Evolutionary conservation across 2,888 invertebrate genomes (phyloP).

Genomic region (Coleophora flavipennella): DNA sequence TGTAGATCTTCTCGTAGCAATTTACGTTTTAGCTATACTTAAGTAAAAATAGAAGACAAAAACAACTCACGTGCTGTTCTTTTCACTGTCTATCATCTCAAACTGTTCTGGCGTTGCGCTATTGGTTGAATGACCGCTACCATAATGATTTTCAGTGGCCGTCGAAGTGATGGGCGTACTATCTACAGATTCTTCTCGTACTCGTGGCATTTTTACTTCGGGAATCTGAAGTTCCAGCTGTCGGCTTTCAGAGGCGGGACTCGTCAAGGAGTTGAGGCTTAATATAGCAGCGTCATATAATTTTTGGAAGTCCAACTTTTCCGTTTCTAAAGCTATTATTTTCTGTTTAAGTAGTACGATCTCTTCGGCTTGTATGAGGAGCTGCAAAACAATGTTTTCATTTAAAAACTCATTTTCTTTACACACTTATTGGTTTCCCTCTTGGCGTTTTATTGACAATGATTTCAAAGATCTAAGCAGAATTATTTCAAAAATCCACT

Average conservation of each 20-base stretch:
- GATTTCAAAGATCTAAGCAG: too few relatives aligned
- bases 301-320: slow-evolving; percentile 72
- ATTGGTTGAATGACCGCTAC: slow-evolving; percentile 63
- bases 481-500: too few relatives aligned
- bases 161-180: slow-evolving; percentile 50
- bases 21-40: too few relatives aligned
- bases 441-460: too few relatives aligned
- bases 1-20: too few relatives aligned
- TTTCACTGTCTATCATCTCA: slow-evolving; percentile 74
- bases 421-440: too few relatives aligned
- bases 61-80: slow-evolving; percentile 49
- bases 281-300: slow-evolving; percentile 65
- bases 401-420: too few relatives aligned
- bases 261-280: slow-evolving; percentile 60
- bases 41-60: background rate
- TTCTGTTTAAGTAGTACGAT: slow-evolving; percentile 71
- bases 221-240: slow-evolving; percentile 45
- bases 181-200: slow-evolving; percentile 27
- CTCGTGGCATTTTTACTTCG: slow-evolving; percentile 34
- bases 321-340: slow-evolving; percentile 66
- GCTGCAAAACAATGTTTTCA: slow-evolving; percentile 27
- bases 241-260: slow-evolving; percentile 51
- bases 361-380: slow-evolving; percentile 67
- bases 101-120: slow-evolving; percentile 75
- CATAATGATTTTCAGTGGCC: slow-evolving; percentile 63